Evolutionary conservation across 2,113 vertebrate species (phyloP), one percentile per base, ranked within the genome.

Genomic region (Proterorhinus semilunaris): DNA sequence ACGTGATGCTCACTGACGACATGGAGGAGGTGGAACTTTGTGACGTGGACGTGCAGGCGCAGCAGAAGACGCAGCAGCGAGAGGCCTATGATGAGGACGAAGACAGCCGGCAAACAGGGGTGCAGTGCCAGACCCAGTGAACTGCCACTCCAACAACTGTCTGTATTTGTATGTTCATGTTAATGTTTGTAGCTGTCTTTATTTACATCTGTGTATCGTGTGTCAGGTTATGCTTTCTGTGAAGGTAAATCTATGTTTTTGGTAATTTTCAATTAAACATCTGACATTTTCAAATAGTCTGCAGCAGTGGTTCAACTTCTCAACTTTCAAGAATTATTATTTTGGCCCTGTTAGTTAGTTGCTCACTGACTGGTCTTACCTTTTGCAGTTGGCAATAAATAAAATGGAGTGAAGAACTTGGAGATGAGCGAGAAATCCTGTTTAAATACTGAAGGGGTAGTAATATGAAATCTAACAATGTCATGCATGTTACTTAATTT

Each of bases 111-210:
- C 93, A 94, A 7, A 77, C 89, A 0, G 95, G 95, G 0, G 95
- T 98, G 69, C 96, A 98, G 6, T 99, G 97, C 84, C 96, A 99
- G 86, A 96, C 96, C 0, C 93, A 93, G 81, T 94, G 71, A 91
- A 42, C 55, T 36, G 27, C 4, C 6, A 7, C 53, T 59, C 44
- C 48, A 42, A 7, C 45, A 0, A 50, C 16, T 45, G 3, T 68
- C 50, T 49, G 27, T 11, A 13, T 10, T 47, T 47, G 52, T 63
- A 66, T 71, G 16, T 45, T 13, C 50, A 27, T 69, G 17, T 49
- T 12, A 3, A 9, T 17, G 16, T 53, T 15, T 58, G 55, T 42
- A 13, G 13, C 1, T 0, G 55, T 42, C 27, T 58, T 42, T 42
- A 58, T 58, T 58, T 42, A 57, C 12, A 27, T 57, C 9, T 58